Conservation (phyloP, 2,797 vertebrate species). For the Sebastes glaucus region DNA sequence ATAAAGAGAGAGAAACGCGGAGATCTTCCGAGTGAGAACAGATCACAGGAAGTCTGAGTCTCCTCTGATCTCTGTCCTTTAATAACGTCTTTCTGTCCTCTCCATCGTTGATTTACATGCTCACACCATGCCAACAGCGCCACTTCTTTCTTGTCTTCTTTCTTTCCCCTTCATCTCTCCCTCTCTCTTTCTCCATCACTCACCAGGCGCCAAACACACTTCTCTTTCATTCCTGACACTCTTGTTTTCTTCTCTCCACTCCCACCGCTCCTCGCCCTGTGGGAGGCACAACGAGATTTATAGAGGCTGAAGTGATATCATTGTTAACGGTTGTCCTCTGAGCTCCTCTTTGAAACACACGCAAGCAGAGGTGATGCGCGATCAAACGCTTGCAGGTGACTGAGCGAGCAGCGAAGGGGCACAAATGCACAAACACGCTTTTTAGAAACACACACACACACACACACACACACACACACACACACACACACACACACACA, state of each 20-base stretch:
- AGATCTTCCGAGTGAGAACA: neutral
- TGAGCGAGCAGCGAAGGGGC: slow-evolving; percentile 4
- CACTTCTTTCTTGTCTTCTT: slow-evolving; percentile 26
- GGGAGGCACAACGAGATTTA: slow-evolving; percentile 67
- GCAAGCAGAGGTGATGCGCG: slow-evolving; percentile 7
- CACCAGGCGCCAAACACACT: slow-evolving; percentile 59
- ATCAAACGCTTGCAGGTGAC: slow-evolving; percentile 51
- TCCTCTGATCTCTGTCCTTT: slow-evolving; percentile 35
- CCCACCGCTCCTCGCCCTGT: slow-evolving; percentile 53
- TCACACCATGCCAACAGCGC: slow-evolving; percentile 27
- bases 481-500: neutral
- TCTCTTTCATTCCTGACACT: slow-evolving; percentile 65
- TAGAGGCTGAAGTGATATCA: slow-evolving; percentile 70
- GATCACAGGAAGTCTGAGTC: slow-evolving; percentile 33
- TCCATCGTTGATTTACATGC: slow-evolving; percentile 34
- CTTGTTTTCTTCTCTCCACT: slow-evolving; percentile 54
- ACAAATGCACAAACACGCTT: neutral
- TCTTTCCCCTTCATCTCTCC: neutral
- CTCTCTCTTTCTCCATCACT: slow-evolving; percentile 31
- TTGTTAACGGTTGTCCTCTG: slow-evolving; percentile 62
- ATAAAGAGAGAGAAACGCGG: neutral
- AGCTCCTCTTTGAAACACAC: slow-evolving; percentile 36
- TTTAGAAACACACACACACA: neutral
- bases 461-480: neutral
- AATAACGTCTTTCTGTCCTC: slow-evolving; percentile 32